These are phyloP conservation scores for Dioctria linearis DNA, from an alignment of 2,888 invertebrate species.

Conservation along the genomic window DNA sequence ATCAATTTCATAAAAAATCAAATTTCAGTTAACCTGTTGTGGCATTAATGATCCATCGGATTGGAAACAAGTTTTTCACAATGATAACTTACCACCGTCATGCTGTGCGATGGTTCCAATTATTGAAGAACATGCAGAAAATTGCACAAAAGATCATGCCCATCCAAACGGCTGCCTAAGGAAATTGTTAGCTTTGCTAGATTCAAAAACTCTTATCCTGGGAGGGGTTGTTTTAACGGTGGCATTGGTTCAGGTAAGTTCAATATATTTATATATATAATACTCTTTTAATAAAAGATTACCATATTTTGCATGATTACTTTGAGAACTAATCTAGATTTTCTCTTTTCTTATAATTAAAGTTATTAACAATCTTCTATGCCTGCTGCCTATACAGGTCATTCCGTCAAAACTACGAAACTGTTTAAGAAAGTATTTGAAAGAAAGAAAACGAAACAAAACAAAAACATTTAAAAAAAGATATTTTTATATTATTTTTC, in stretches of 20 bases:
- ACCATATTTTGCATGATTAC: constrained; percentile 17
- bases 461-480: background rate
- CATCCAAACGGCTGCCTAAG: constrained; percentile 78
- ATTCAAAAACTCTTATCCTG: constrained; percentile 81
- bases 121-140: background rate
- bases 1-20: background rate
- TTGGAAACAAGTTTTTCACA: constrained; percentile 75
- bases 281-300: no score
- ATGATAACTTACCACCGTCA: constrained; percentile 65
- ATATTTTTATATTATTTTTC: constrained; percentile 4
- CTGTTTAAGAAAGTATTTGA: constrained; percentile 27
- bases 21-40: constrained; percentile 81
- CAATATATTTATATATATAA: background rate
- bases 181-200: constrained; percentile 77
- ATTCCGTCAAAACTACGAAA: constrained; percentile 49
- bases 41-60: constrained; percentile 79
- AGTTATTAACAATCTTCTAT: constrained; percentile 53
- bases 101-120: constrained; percentile 64
- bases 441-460: background rate
- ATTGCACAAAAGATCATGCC: constrained; percentile 71
- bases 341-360: constrained; percentile 45
- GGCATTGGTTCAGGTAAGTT: constrained; percentile 86
- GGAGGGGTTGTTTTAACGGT: constrained; percentile 89
- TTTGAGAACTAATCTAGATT: constrained; percentile 11
- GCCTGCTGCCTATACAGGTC: constrained; percentile 52